phyloP scores from a whole-genome alignment of 1,140 invertebrate genomes.

The Drosophila elegans region DNA sequence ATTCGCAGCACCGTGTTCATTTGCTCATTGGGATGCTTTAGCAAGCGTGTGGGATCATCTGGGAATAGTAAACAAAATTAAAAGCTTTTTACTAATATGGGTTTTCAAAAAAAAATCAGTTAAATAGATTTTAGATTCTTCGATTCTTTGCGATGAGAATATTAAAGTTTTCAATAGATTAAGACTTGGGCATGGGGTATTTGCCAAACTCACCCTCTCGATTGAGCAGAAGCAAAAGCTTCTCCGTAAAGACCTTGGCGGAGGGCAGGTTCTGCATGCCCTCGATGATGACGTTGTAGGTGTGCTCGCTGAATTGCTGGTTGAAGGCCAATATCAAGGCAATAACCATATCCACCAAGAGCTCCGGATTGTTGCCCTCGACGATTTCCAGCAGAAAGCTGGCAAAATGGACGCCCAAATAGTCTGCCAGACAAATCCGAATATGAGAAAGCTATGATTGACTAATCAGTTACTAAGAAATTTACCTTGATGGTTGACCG shows the following conservation, averaged over 20 bases:
- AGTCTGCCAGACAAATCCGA: conserved; percentile 86
- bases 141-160: too few relatives aligned
- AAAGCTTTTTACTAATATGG: background rate
- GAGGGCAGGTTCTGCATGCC: conserved; percentile 89
- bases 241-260: conserved; percentile 95
- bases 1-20: conserved; percentile 95
- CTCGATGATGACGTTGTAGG: conserved; percentile 91
- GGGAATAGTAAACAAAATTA: conserved; percentile 25
- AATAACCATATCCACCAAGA: conserved; percentile 93
- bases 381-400: conserved; percentile 92
- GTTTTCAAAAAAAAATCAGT: background rate
- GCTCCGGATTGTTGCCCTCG: conserved; percentile 91
- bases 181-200: background rate
- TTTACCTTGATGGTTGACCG: conserved; percentile 92
- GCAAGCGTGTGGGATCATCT: conserved; percentile 95
- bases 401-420: conserved; percentile 92
- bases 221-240: conserved; percentile 93
- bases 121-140: too few relatives aligned
- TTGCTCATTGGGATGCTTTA: conserved; percentile 92
- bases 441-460: background rate
- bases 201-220: conserved; percentile 90
- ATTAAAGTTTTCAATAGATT: conserved; percentile 15
- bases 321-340: conserved; percentile 94
- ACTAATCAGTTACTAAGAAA: background rate
- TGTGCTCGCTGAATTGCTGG: conserved; percentile 90